Percentiles rank a stretch among this genome's conserved stretches.
Conservation (phyloP, 2,113 vertebrate species). For the Zootoca vivipara region DNA sequence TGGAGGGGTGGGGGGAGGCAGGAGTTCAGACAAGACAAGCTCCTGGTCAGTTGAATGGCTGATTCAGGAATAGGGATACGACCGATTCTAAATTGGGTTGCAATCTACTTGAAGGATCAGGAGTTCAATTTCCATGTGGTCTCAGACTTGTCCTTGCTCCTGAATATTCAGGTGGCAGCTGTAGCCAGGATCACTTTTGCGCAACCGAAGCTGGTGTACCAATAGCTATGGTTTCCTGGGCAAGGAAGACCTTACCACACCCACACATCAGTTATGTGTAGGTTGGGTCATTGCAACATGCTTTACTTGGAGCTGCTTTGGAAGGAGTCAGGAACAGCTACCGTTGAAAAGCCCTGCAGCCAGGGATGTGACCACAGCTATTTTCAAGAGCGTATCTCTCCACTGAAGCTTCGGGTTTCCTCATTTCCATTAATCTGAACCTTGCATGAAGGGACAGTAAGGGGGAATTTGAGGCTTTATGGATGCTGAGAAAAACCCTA, state of each 20-base stretch:
- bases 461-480: no score
- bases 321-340: not conserved
- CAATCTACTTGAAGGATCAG: not conserved
- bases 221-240: not conserved
- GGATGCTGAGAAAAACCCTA: no score
- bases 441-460: no score
- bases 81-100: not conserved
- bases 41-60: not conserved
- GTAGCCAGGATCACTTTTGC: not conserved
- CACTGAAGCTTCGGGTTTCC: not conserved
- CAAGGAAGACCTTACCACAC: not conserved
- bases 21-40: not conserved
- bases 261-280: not conserved
- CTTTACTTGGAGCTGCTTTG: not conserved
- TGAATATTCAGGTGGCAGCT: not conserved
- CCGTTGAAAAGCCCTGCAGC: not conserved
- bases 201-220: not conserved
- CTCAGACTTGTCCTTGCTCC: not conserved
- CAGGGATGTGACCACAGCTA: not conserved
- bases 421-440: not conserved
- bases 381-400: not conserved
- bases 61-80: not conserved
- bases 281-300: not conserved
- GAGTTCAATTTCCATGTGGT: not conserved
- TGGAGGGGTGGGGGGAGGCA: not conserved